Evolutionary conservation across 2,888 invertebrate species (phyloP).

Genomic region (Andrena praecox): DNA sequence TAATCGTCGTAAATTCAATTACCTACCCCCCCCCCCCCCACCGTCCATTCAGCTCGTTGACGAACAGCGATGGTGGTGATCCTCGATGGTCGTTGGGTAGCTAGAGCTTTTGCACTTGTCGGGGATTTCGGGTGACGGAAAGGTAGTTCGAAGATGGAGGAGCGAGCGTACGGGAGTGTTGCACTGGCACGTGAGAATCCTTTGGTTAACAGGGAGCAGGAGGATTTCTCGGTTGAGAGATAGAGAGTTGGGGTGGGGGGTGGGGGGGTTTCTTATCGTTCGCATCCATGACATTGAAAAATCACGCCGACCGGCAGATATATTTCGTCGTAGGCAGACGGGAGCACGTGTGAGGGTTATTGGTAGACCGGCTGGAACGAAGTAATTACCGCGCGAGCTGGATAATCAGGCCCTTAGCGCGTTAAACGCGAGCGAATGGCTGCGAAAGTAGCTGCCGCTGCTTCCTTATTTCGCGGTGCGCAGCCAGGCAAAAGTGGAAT

Average conservation of each 20-base stretch:
- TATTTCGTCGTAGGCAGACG: constrained; percentile 42
- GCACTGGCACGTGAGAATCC: too few relatives aligned
- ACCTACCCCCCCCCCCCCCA: constrained; percentile 26
- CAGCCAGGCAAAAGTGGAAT: constrained; percentile 9
- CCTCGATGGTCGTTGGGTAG: not conserved
- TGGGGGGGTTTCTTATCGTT: constrained; percentile 38
- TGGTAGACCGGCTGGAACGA: constrained; percentile 59
- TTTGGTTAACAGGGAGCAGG: not conserved
- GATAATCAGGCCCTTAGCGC: constrained; percentile 62
- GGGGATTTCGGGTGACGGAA: too few relatives aligned
- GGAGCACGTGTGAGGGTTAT: constrained; percentile 45
- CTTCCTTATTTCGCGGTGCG: constrained; percentile 47
- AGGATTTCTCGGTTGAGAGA: constrained; percentile 15
- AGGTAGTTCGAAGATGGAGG: too few relatives aligned
- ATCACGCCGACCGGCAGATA: constrained; percentile 32
- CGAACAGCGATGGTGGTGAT: not conserved
- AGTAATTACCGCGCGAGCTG: constrained; percentile 59
- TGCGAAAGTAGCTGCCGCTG: constrained; percentile 35
- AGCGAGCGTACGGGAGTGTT: too few relatives aligned
- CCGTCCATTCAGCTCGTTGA: constrained; percentile 3
- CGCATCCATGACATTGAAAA: constrained; percentile 53
- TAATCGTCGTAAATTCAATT: constrained; percentile 72
- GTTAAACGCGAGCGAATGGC: constrained; percentile 59
- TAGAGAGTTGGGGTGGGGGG: too few relatives aligned
- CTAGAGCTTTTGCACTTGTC: not conserved